Evolutionary conservation across 2,888 invertebrate genomes (phyloP).

Genomic region (Strigamia crassipes): DNA sequence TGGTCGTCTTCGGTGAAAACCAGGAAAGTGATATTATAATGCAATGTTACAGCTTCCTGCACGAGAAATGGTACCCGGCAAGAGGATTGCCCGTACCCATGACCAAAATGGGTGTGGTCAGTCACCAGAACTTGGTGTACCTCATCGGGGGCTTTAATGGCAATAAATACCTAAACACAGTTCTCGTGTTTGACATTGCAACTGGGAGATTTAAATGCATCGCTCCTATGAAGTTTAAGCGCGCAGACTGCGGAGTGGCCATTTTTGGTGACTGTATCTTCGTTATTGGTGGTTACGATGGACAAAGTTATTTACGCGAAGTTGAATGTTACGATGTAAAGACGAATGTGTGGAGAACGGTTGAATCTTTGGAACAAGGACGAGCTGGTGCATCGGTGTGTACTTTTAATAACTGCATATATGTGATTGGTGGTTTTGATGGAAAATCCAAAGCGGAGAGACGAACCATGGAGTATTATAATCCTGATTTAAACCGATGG

Average conservation of each 20-base stretch:
- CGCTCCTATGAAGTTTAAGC: constrained; percentile 17
- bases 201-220: constrained; percentile 43
- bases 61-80: constrained; percentile 42
- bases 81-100: constrained; percentile 45
- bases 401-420: constrained; percentile 23
- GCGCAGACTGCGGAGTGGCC: constrained; percentile 19
- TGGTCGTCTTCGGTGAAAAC: constrained; percentile 44
- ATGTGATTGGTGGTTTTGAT: constrained; percentile 44
- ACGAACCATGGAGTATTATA: constrained; percentile 44
- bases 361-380: constrained; percentile 23
- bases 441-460: constrained; percentile 43
- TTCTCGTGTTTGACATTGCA: constrained; percentile 24
- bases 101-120: constrained; percentile 44
- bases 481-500: constrained; percentile 25
- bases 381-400: constrained; percentile 19
- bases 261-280: neutral
- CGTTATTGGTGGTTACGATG: constrained; percentile 43
- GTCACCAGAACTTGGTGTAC: constrained; percentile 29
- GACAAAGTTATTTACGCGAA: constrained; percentile 32
- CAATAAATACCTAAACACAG: constrained; percentile 43
- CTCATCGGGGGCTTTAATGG: constrained; percentile 45
- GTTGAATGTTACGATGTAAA: constrained; percentile 43
- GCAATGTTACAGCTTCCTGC: constrained; percentile 44
- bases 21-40: constrained; percentile 44
- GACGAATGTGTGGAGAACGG: constrained; percentile 14